Evolutionary conservation across 2,113 vertebrate genomes (phyloP).

Genomic region (Muscicapa adusta): DNA sequence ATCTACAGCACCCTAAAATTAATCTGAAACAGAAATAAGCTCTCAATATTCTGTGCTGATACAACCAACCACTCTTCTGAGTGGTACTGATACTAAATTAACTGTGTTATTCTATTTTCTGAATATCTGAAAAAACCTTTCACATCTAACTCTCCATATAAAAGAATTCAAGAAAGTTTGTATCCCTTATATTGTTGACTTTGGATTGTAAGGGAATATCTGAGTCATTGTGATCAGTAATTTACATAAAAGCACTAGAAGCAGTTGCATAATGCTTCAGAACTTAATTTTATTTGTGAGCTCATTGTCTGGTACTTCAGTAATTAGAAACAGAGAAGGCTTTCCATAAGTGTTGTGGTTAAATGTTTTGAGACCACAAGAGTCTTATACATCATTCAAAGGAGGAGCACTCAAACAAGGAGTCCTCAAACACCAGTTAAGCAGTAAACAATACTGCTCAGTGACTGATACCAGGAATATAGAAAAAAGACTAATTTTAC

Average conservation of each 20-base stretch:
- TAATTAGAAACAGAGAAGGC: constrained; percentile 40
- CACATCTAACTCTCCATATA: neutral
- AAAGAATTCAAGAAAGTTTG: neutral
- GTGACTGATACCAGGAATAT: neutral
- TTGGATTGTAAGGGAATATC: constrained; percentile 15
- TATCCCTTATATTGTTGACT: neutral
- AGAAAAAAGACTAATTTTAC: neutral
- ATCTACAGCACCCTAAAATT: neutral
- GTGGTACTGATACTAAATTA: neutral
- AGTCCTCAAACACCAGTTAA: neutral
- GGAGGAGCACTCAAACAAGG: neutral
- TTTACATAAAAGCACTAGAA: constrained; percentile 57
- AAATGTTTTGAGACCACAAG: neutral
- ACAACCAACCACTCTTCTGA: neutral
- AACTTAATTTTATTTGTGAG: constrained; percentile 44
- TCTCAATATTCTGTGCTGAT: neutral
- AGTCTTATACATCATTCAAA: neutral
- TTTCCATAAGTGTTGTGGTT: neutral
- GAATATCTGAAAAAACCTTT: neutral
- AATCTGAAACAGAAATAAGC: neutral
- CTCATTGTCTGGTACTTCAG: constrained; percentile 47
- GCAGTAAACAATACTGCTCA: neutral
- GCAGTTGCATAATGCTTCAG: constrained; percentile 22
- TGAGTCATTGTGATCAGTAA: constrained; percentile 60
- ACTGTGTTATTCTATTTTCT: neutral